Conservation (phyloP, 1,140 invertebrate species). For the Apocrypta bakeri region DNA sequence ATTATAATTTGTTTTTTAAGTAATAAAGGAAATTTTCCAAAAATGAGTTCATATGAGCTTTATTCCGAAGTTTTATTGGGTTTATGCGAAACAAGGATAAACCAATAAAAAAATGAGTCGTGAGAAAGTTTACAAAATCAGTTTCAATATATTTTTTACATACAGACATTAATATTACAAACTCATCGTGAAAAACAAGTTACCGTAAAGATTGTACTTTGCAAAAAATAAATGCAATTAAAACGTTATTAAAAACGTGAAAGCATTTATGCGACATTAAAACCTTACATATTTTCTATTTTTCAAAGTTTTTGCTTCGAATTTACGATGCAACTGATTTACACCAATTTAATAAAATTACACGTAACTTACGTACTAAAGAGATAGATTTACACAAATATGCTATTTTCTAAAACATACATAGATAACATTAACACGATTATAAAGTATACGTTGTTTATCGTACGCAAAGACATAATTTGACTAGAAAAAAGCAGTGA, state of each 20-base stretch:
- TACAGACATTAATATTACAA: slow-evolving; percentile 16
- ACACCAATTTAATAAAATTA: background rate
- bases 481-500: slow-evolving; percentile 28
- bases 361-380: background rate
- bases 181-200: background rate
- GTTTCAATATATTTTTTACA: slow-evolving; percentile 35
- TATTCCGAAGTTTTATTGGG: no score
- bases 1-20: slow-evolving; percentile 19
- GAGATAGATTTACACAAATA: background rate
- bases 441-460: background rate
- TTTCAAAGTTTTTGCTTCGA: background rate
- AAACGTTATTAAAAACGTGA: background rate
- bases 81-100: background rate
- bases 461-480: background rate
- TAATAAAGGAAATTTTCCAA: slow-evolving; percentile 14
- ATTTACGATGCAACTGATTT: background rate
- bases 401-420: background rate
- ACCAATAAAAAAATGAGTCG: background rate
- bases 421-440: slow-evolving; percentile 4
- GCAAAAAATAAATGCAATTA: slow-evolving; percentile 33
- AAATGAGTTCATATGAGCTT: no score
- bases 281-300: background rate
- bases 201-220: slow-evolving; percentile 23
- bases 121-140: slow-evolving; percentile 15
- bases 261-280: background rate